phyloP scores from a whole-genome alignment of 2,113 vertebrate species.

The Catharus fuscescens region DNA sequence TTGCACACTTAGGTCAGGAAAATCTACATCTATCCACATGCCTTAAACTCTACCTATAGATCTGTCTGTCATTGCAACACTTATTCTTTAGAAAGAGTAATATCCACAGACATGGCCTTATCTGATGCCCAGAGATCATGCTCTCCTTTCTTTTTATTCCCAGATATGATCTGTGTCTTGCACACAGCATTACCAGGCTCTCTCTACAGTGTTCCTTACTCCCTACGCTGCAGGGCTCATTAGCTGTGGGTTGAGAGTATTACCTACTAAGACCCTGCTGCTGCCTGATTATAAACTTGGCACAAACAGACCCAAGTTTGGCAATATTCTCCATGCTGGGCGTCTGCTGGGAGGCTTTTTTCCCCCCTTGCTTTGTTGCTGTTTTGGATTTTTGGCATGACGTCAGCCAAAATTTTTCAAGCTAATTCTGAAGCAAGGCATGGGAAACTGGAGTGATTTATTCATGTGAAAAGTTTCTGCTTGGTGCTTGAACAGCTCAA shows the following conservation, averaged over 20 bases:
- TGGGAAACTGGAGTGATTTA: constrained; percentile 18
- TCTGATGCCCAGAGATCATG: background rate
- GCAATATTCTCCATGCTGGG: background rate
- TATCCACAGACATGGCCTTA: background rate
- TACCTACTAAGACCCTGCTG: constrained; percentile 3
- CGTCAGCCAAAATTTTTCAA: constrained; percentile 28
- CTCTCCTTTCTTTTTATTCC: background rate
- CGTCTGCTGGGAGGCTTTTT: background rate
- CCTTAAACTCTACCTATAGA: background rate
- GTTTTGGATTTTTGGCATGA: constrained; percentile 32
- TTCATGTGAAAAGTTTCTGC: constrained; percentile 4
- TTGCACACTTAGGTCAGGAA: background rate
- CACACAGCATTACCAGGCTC: background rate
- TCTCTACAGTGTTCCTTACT: fast-evolving
- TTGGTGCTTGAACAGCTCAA: background rate
- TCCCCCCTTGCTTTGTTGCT: background rate
- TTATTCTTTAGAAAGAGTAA: background rate
- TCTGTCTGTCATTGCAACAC: background rate
- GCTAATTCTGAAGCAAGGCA: constrained; percentile 22
- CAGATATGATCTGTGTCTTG: background rate
- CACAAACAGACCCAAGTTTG: constrained; percentile 4
- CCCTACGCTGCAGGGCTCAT: fast-evolving
- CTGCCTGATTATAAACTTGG: constrained; percentile 36
- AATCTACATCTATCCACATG: background rate
- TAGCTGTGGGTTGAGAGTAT: background rate